Base-by-base conservation (phyloP, 1,140 invertebrate genomes). In the Caerostris darwini region DNA sequence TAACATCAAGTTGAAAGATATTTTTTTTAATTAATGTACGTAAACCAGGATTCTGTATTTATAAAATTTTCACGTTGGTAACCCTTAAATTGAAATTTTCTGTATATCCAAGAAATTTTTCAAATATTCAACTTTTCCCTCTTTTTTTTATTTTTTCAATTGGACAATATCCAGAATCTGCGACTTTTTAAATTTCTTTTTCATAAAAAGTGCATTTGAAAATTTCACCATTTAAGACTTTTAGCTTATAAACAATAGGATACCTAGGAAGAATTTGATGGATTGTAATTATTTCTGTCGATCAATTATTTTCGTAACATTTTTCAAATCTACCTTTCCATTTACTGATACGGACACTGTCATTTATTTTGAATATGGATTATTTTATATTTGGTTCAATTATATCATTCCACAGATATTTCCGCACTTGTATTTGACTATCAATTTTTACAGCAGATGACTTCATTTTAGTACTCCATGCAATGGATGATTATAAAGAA, bases 141-240 rank as follows among this genome's bases (percentile, higher is more conserved):
- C 8, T 4, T 34, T 59, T 87, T 64, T 57, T 54, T 19, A 19
- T 50, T 67, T 89, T 89, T 69, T 89, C 87, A 34, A 89, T 6
- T 2, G 59, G 59, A 54, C 2, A 88, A 17, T n/a, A 61, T 3
- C 59, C 59, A 3, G 89, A 77, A 34, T 71, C 17, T 5, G 6
- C 3, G 10, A 81, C 89, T 12, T 71, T 56, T 54, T 67, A 53
- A 2, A 90, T 7, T 67, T 90, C 89, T 57, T 54, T 6, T 58
- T 57, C 56, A 81, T 90, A 90, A 90, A 90, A 90, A 56, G 67
- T 90, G 10, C 89, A 67, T 77, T 90, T 50, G 7, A 90, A 69
- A 17, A 12, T 7, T 57, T 90, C 88, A 53, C 57, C 64, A 17
- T 17, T 12, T 69, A 71, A 67, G 56, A 69, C 88, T 57, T 90